Base-by-base conservation (phyloP, 1,140 invertebrate species). In the Camponotus floridanus region DNA sequence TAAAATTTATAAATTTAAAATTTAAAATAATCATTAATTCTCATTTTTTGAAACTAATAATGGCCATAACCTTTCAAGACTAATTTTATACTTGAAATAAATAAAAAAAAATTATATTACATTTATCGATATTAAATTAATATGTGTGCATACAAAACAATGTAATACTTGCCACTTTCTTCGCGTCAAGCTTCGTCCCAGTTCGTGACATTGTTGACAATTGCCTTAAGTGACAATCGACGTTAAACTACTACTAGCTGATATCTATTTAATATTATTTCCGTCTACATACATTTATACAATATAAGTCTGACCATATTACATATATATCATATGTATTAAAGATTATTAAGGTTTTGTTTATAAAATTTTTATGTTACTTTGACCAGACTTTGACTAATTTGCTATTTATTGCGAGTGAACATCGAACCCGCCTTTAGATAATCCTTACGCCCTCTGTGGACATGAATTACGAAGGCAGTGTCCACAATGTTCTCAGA, bases 131-230 rank as follows among this genome's bases (percentile, higher is more conserved):
- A 15, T 51, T 39, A 6, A 48, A 42, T 15, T 31, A 65, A 65
- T 65, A 13, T 26, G 80, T 57, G 26, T 55, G 57, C 67, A 59
- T 18, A 59, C 33, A 1, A 39, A 48, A 78, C 57, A 87, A 84
- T 79, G 64, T 2, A 36, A 76, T 83, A 95, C 95, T 95, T 95
- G 97, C 96, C 87, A 97, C 96, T 96, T 97, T 97, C 86, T 97
- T 96, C 0, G 96, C 94, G 92, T 97, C 97, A 45, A 96, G 95
- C 92, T 96, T 95, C 21, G 95, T 95, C 51, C 95, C 94, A 90
- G 96, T 95, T 91, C 96, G 94, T 86, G 97, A 96, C 96, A 97
- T 97, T 18, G 55, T 92, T 93, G 89, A 86, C 86, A 51, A n/a
- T 45, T 70, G 48, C n/a, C 3, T 26, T 0, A 18, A 3, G 7